phyloP scores from a whole-genome alignment of 2,888 invertebrate genomes.

The Thera britannica region DNA sequence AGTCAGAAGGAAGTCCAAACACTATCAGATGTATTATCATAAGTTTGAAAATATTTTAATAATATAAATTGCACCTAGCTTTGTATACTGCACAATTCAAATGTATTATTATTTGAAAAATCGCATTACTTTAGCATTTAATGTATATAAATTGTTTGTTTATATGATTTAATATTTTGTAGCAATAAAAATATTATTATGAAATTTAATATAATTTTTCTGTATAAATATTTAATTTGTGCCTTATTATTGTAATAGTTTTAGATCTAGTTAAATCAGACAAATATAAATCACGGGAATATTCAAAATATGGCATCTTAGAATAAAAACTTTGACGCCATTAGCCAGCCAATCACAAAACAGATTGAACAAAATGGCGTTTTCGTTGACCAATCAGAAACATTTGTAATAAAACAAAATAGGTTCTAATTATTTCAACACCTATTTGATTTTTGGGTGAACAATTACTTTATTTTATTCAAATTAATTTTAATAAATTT shows the following conservation, averaged over 20 bases:
- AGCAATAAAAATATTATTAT: conserved; percentile 12
- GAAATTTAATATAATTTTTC: conserved; percentile 6
- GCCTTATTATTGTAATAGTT: conserved; percentile 25
- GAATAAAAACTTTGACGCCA: background rate
- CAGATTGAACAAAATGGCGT: conserved; percentile 8
- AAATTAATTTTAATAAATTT: too few species aligned
- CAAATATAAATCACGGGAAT: background rate
- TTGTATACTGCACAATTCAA: conserved; percentile 1
- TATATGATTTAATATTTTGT: conserved; percentile 19
- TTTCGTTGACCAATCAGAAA: conserved; percentile 5
- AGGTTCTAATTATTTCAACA: too few species aligned
- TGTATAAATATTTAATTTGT: conserved; percentile 22
- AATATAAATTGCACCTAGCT: background rate
- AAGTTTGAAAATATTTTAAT: background rate
- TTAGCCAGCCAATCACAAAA: background rate
- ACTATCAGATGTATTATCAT: background rate
- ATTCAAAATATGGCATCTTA: background rate
- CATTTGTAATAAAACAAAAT: too few species aligned
- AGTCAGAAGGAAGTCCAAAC: conserved; percentile 4
- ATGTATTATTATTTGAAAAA: background rate
- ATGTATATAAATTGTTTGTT: conserved; percentile 28
- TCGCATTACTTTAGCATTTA: conserved; percentile 26
- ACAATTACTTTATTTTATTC: too few species aligned
- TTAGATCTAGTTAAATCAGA: background rate
- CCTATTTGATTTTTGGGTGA: too few species aligned